Conservation (phyloP, 2,113 vertebrate species). For the Ornithorhynchus anatinus region DNA sequence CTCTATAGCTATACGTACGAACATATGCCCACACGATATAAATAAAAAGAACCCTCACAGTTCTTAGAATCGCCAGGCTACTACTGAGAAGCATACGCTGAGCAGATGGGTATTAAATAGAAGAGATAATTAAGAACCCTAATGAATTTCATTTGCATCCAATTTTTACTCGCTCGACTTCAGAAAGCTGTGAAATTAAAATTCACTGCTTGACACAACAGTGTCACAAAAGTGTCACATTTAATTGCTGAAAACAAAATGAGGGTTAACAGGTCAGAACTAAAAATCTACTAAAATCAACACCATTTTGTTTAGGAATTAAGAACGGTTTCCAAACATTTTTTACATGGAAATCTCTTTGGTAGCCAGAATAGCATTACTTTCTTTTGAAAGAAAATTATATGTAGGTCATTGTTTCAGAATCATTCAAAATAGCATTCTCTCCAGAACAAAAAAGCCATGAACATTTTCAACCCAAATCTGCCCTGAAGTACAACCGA, state of each 20-base stretch:
- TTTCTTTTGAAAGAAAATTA: too few species aligned
- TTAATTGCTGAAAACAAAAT: background rate
- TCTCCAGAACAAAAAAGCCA: too few species aligned
- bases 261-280: background rate
- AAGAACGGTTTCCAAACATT: background rate
- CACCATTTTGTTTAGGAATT: background rate
- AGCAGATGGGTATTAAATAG: constrained; percentile 36
- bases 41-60: too few species aligned
- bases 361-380: background rate
- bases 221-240: background rate
- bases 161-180: constrained; percentile 48
- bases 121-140: constrained; percentile 42
- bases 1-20: too few species aligned
- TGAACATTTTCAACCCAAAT: too few species aligned
- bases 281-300: background rate
- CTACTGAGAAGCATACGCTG: constrained; percentile 31
- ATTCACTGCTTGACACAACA: background rate
- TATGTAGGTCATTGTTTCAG: too few species aligned
- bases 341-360: background rate
- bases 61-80: too few species aligned
- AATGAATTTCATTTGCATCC: constrained; percentile 51
- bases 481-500: too few species aligned
- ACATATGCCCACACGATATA: too few species aligned
- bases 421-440: too few species aligned
- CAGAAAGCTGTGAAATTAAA: constrained; percentile 38